Conservation (phyloP, 2,113 vertebrate genomes). For the Oncorhynchus mykiss region DNA sequence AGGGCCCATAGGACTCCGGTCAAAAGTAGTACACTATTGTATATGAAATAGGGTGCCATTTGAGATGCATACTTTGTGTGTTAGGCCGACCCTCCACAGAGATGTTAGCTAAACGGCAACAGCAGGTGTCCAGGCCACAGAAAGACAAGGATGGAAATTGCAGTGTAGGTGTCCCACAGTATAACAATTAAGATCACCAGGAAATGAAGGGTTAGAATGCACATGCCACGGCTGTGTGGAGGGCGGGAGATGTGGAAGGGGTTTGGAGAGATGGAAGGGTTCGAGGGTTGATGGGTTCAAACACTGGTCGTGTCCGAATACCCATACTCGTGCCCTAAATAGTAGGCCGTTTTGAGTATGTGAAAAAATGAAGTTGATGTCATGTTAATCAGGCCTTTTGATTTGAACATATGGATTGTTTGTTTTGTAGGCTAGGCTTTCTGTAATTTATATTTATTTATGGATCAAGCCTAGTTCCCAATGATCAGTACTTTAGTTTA, state of each 20-base stretch:
- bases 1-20: conserved; percentile 1
- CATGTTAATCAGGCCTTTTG: too few species aligned
- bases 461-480: too few species aligned
- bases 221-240: conserved; percentile 31
- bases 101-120: conserved; percentile 69
- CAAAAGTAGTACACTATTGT: conserved; percentile 39
- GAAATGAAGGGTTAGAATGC: conserved; percentile 70
- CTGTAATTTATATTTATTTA: too few species aligned
- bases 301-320: not conserved
- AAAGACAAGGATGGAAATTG: conserved; percentile 67
- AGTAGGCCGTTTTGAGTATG: too few species aligned
- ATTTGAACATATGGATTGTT: too few species aligned
- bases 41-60: conserved; percentile 29
- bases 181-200: conserved; percentile 67
- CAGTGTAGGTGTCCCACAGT: conserved; percentile 55
- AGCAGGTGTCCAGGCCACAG: conserved; percentile 70
- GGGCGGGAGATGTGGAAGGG: not conserved
- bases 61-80: not conserved
- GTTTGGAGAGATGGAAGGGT: conserved; percentile 15
- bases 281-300: not conserved
- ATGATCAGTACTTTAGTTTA: too few species aligned
- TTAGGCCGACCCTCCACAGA: conserved; percentile 48
- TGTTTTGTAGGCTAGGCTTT: too few species aligned
- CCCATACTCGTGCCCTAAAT: too few species aligned
- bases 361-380: not conserved